phyloP scores from a whole-genome alignment of 2,113 vertebrate species.

The Cichladusa arquata region DNA sequence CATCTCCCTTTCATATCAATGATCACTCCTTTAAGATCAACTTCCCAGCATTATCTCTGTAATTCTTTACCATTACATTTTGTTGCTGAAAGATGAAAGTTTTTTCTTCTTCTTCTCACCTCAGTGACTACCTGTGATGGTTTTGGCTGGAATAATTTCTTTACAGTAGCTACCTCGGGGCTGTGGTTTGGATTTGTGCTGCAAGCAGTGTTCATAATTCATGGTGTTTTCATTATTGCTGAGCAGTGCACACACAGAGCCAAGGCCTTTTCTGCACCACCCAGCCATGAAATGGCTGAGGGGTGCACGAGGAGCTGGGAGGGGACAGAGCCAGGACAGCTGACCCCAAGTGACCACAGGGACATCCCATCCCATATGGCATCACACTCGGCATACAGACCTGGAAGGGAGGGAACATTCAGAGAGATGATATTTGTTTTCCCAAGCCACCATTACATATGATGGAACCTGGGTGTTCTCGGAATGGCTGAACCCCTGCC shows the following conservation, averaged over 20 bases:
- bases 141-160: not conserved
- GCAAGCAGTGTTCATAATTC: not conserved
- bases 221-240: not conserved
- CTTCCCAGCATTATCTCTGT: not conserved
- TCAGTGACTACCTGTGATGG: not conserved
- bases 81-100: not conserved
- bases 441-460: rapidly evolving
- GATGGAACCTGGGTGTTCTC: not conserved
- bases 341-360: not conserved
- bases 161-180: not conserved
- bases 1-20: not conserved
- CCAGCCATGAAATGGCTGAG: not conserved
- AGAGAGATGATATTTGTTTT: not conserved
- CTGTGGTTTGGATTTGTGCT: not conserved
- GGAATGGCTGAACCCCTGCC: not conserved
- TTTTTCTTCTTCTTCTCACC: not conserved
- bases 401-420: not conserved
- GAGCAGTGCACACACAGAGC: not conserved
- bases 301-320: not conserved
- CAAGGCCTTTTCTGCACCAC: not conserved
- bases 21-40: not conserved
- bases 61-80: not conserved
- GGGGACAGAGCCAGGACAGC: not conserved
- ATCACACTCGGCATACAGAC: not conserved
- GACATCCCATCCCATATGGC: not conserved